Base-by-base conservation (phyloP, 2,888 invertebrate species). In the Macrosiphum euphorbiae region DNA sequence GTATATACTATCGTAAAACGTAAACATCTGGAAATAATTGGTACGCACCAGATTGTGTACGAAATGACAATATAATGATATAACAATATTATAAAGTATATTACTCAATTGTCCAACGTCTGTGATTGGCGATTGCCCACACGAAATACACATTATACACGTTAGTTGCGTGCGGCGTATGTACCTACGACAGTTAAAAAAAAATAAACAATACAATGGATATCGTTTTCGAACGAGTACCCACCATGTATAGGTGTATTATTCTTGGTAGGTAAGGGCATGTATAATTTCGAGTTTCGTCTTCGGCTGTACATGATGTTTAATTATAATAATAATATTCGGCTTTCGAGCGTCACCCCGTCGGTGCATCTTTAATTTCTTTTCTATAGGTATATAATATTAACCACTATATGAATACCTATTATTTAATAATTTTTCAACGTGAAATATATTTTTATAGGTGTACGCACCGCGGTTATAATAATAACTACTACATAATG, bases 1-100 rank as follows among this genome's bases (percentile, higher is more conserved):
- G n/a, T n/a, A 52, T 55, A 3, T 90, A 52, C 90, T 52, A 28
- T 85, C 52, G 58, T 47, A 58, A 91, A 91, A 91, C 58, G 78
- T 78, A 47, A 92, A 92, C 92, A 89, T 92, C 84, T 89, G 92
- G 92, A 89, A 92, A 84, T 78, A 78, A 92, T 84, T 84, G 88
- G 88, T 78, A 88, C 87, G 88, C 78, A 78, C 88, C 87, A 61
- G 41, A 50, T 55, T 16, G 85, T 24, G 50, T 58, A 58, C 55
- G 55, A 91, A 55, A 84, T 91, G 91, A 91, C 91, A 91, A 85
- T 78, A 78, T 78, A 78, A 78, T 78, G 78, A 78, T 78, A 78
- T 78, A 78, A 67, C 35, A 67, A 78, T 78, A 20, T 78, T 78
- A 20, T 78, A 35, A 78, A 78, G 35, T 78, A 78, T 50, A 86